Percentiles rank a stretch among this genome's conserved stretches.
Evolutionary conservation across 2,113 vertebrate genomes (phyloP).

Genomic region (Scopus umbretta): DNA sequence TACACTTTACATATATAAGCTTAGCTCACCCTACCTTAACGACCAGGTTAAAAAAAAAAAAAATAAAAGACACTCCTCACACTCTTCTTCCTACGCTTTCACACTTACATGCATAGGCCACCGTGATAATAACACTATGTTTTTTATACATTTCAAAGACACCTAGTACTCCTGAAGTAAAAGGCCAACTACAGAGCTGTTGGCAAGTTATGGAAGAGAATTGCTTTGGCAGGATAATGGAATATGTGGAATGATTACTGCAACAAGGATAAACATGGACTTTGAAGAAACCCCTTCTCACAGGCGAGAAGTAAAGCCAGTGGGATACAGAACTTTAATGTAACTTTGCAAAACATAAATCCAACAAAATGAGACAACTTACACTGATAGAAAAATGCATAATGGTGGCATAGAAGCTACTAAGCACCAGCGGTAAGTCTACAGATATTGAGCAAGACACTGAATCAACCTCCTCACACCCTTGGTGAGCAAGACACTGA

Average conservation of each 20-base stretch:
- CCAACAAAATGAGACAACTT: neutral
- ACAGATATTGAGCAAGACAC: rapidly evolving
- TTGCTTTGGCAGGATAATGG: neutral
- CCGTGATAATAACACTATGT: neutral
- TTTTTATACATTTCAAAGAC: neutral
- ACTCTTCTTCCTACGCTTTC: neutral
- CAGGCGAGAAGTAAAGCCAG: neutral
- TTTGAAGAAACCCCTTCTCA: neutral
- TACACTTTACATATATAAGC: neutral
- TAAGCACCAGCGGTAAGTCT: neutral
- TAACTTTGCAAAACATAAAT: neutral
- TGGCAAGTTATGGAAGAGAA: neutral
- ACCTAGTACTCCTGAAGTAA: neutral
- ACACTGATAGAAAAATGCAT: neutral
- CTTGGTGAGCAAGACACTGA: neutral
- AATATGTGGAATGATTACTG: neutral
- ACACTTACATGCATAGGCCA: neutral
- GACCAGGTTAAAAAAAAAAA: neutral
- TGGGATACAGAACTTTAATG: rapidly evolving
- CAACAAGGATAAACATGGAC: neutral
- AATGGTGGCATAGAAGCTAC: neutral
- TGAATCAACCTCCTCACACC: neutral
- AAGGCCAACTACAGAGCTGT: neutral
- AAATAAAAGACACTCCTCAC: too few relatives aligned
- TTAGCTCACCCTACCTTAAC: neutral